Evolutionary conservation across 1,140 invertebrate genomes (phyloP).

Genomic region (Carposina sasakii): DNA sequence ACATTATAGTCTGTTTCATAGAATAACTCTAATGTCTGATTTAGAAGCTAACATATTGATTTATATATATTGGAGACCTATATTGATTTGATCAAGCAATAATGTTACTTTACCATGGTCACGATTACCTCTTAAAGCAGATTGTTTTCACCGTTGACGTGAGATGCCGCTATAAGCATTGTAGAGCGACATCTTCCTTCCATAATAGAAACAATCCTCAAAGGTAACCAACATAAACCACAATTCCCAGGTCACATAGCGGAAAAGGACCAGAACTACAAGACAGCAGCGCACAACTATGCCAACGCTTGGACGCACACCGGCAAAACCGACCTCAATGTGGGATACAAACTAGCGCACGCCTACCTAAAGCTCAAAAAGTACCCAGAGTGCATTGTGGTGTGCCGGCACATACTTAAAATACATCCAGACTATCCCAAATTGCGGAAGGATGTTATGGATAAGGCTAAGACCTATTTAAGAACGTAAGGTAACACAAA

Average conservation of each 20-base stretch:
- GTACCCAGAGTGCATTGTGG: conserved; percentile 81
- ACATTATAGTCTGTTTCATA: background rate
- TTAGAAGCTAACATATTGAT: too few relatives aligned
- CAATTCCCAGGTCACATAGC: conserved; percentile 82
- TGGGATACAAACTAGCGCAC: conserved; percentile 95
- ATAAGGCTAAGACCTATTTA: conserved; percentile 92
- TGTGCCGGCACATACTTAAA: conserved; percentile 82
- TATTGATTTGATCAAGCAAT: too few relatives aligned
- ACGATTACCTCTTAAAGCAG: too few relatives aligned
- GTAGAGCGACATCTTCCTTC: too few relatives aligned
- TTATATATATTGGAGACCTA: too few relatives aligned
- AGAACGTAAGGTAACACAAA: conserved; percentile 75
- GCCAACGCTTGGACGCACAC: conserved; percentile 88
- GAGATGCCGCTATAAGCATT: too few relatives aligned
- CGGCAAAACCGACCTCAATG: conserved; percentile 84
- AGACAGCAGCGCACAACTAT: conserved; percentile 89
- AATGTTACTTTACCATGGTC: too few relatives aligned
- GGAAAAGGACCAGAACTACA: conserved; percentile 94
- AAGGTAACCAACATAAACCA: too few relatives aligned
- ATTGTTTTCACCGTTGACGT: too few relatives aligned
- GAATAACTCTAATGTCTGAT: background rate
- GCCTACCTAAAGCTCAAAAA: conserved; percentile 93
- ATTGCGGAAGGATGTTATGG: conserved; percentile 93
- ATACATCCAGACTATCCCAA: conserved; percentile 91
- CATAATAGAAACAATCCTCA: background rate